A percentile compares a stretch with the other conserved stretches of the same genome.
These are phyloP conservation scores for Galerucella calmariensis DNA, from an alignment of 2,888 invertebrate species.

Conservation along the genomic window DNA sequence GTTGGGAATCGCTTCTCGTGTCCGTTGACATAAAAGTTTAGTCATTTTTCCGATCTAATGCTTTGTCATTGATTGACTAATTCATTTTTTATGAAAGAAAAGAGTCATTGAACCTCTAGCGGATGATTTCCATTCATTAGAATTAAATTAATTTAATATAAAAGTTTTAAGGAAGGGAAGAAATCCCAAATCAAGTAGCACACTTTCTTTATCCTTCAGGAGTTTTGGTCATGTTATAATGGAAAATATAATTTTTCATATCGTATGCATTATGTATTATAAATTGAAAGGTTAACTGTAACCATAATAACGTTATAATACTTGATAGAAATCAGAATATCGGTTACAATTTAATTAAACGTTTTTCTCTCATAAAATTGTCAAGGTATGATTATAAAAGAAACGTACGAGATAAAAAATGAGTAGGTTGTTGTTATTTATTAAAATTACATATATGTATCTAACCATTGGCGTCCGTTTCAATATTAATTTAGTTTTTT, in stretches of 20 bases:
- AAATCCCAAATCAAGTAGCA: no score
- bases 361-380: conserved; percentile 11
- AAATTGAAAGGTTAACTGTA: not conserved
- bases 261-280: not conserved
- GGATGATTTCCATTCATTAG: not conserved
- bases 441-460: not conserved
- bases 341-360: conserved; percentile 18
- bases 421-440: conserved; percentile 37
- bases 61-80: conserved; percentile 21
- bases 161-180: no score
- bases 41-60: conserved; percentile 26
- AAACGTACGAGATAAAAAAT: conserved; percentile 25
- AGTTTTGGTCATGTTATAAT: no score
- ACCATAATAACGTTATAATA: not conserved
- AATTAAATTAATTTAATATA: not conserved
- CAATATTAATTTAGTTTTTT: not conserved
- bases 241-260: not conserved
- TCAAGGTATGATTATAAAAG: conserved; percentile 21
- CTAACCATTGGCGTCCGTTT: not conserved
- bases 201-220: no score
- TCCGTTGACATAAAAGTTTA: not conserved
- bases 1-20: conserved; percentile 1
- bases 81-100: conserved; percentile 26
- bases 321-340: conserved; percentile 23
- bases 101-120: conserved; percentile 16